These are phyloP conservation scores for Anas flavirostris DNA, from an alignment of 2,797 vertebrate species.

Conservation along the genomic window DNA sequence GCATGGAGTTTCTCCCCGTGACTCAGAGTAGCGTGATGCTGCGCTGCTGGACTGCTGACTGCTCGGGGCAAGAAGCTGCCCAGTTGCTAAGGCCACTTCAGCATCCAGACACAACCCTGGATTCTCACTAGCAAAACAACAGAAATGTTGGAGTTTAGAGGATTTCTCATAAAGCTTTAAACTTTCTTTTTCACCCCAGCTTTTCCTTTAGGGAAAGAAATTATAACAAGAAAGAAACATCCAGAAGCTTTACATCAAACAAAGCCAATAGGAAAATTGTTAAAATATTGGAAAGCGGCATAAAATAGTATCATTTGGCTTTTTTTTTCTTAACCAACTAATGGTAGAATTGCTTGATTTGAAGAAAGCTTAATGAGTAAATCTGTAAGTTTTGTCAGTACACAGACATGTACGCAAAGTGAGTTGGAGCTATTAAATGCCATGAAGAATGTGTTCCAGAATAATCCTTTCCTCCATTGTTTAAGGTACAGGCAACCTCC, in stretches of 20 bases:
- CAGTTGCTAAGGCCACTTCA: conserved; percentile 82
- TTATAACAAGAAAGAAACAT: background rate
- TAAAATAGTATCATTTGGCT: background rate
- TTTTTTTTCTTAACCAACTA: background rate
- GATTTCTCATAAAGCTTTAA: background rate
- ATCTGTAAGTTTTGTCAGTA: background rate
- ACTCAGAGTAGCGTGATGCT: conserved; percentile 81
- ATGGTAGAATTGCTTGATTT: background rate
- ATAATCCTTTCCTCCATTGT: background rate
- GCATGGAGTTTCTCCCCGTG: conserved; percentile 84
- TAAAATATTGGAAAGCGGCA: background rate
- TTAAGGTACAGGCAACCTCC: background rate
- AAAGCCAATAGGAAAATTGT: background rate
- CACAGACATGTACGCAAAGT: background rate
- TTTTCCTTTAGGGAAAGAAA: background rate
- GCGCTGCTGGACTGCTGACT: conserved; percentile 83
- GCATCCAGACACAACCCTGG: conserved; percentile 79
- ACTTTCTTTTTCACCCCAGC: background rate
- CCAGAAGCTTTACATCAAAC: background rate
- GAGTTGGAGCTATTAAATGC: background rate
- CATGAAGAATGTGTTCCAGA: background rate
- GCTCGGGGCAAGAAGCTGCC: conserved; percentile 73
- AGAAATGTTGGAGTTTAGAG: conserved; percentile 29
- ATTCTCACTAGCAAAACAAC: conserved; percentile 74
- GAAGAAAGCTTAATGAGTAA: background rate